These are phyloP conservation scores for Micromussa lordhowensis DNA, from an alignment of 92 coral and sea anemone species.

Conservation along the genomic window DNA sequence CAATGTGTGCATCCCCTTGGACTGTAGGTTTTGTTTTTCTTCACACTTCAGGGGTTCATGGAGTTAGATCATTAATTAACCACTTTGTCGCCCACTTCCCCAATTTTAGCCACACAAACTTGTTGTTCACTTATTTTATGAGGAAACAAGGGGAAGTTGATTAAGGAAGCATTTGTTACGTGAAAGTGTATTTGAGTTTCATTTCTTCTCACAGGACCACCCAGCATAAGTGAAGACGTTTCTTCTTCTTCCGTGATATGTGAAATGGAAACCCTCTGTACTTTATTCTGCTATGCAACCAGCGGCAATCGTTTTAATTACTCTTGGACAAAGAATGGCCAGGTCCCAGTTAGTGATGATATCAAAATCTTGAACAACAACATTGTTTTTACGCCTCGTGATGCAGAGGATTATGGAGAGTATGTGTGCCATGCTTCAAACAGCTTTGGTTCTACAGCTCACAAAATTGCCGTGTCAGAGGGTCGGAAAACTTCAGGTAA, in stretches of 20 bases:
- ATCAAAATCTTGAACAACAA: slow-evolving; percentile 1
- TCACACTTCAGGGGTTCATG: no score
- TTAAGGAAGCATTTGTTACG: neutral
- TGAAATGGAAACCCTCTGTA: slow-evolving; percentile 1
- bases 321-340: neutral
- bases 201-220: neutral
- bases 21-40: no score
- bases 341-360: neutral
- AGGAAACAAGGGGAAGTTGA: no score
- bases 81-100: no score
- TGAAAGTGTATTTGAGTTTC: neutral
- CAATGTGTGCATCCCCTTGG: no score
- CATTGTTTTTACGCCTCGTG: neutral
- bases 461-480: neutral
- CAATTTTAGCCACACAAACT: no score
- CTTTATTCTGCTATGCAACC: neutral
- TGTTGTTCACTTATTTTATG: no score
- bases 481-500: neutral
- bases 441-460: neutral
- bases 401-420: neutral
- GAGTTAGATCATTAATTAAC: no score
- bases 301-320: neutral
- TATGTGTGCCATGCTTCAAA: slow-evolving; percentile 5
- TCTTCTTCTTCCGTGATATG: neutral
- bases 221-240: neutral